These are phyloP conservation scores for Gymnosoma rotundatum DNA, from an alignment of 2,888 invertebrate species.

Conservation along the genomic window DNA sequence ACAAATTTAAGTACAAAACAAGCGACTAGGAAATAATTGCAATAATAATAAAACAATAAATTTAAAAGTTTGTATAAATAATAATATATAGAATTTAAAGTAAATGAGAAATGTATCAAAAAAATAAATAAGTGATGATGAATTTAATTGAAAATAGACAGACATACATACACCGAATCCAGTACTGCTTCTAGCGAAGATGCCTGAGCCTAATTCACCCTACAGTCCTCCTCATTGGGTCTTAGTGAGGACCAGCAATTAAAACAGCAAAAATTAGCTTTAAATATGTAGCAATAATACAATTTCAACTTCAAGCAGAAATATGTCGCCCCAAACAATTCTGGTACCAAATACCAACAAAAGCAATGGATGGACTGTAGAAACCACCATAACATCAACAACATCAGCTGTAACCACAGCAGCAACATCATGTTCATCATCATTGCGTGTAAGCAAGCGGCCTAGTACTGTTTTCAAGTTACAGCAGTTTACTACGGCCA, in stretches of 20 bases:
- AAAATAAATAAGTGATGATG: constrained; percentile 15
- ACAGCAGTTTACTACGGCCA: constrained; percentile 80
- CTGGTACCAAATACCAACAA: constrained; percentile 71
- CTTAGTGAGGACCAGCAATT: constrained; percentile 83
- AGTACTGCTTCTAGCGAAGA: constrained; percentile 88
- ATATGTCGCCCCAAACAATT: constrained; percentile 81
- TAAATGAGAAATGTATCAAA: neutral
- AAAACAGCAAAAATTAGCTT: constrained; percentile 57
- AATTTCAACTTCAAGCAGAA: constrained; percentile 71
- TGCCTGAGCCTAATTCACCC: constrained; percentile 93
- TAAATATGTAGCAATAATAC: constrained; percentile 72
- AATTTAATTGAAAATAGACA: constrained; percentile 4
- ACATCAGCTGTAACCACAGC: constrained; percentile 29
- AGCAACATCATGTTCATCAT: constrained; percentile 45
- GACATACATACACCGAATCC: constrained; percentile 83
- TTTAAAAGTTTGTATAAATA: constrained; percentile 29
- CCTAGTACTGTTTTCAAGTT: constrained; percentile 82
- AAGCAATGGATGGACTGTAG: constrained; percentile 78
- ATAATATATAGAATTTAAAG: neutral
- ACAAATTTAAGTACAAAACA: constrained; percentile 58
- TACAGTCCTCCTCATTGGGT: constrained; percentile 84
- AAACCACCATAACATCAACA: constrained; percentile 56
- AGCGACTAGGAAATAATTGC: constrained; percentile 25
- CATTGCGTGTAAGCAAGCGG: constrained; percentile 74
- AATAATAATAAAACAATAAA: neutral